These are phyloP conservation scores for Forbesichthys papilliferus DNA, from an alignment of 2,113 vertebrate species.

Conservation along the genomic window DNA sequence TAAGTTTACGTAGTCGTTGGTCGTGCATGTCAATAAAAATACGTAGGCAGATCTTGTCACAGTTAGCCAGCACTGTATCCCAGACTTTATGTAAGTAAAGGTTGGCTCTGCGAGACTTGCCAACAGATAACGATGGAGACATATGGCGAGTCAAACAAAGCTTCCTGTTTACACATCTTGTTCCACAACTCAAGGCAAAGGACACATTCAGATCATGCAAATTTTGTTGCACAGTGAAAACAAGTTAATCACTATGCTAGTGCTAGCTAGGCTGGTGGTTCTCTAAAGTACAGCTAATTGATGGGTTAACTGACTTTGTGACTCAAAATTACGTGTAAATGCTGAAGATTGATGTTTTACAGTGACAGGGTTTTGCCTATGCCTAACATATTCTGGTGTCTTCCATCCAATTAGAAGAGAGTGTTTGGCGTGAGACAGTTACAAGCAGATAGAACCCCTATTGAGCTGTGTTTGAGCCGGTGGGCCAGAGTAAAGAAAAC, in stretches of 20 bases:
- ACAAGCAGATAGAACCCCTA: constrained; percentile 51
- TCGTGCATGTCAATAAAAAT: no score
- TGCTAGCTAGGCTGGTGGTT: constrained; percentile 17
- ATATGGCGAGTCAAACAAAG: neutral
- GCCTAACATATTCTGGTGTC: constrained; percentile 25
- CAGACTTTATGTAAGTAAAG: no score
- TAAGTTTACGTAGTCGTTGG: no score
- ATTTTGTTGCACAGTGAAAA: constrained; percentile 49
- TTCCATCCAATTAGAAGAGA: constrained; percentile 30
- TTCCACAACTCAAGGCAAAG: neutral
- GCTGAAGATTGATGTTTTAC: constrained; percentile 19
- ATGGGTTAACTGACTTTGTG: constrained; percentile 26
- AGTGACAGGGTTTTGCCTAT: constrained; percentile 22
- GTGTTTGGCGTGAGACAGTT: constrained; percentile 39
- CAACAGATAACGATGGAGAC: neutral
- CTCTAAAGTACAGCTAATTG: constrained; percentile 39
- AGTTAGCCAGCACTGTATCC: neutral
- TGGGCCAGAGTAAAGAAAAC: constrained; percentile 64
- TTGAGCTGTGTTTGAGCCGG: constrained; percentile 46
- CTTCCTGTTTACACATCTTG: constrained; percentile 1
- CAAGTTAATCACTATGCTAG: constrained; percentile 34
- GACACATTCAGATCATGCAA: constrained; percentile 21
- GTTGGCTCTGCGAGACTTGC: no score
- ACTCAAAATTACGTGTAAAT: constrained; percentile 28
- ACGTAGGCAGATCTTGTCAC: no score